Base-by-base conservation (phyloP, 2,888 invertebrate species). In the Coelogynopora nodosa region DNA sequence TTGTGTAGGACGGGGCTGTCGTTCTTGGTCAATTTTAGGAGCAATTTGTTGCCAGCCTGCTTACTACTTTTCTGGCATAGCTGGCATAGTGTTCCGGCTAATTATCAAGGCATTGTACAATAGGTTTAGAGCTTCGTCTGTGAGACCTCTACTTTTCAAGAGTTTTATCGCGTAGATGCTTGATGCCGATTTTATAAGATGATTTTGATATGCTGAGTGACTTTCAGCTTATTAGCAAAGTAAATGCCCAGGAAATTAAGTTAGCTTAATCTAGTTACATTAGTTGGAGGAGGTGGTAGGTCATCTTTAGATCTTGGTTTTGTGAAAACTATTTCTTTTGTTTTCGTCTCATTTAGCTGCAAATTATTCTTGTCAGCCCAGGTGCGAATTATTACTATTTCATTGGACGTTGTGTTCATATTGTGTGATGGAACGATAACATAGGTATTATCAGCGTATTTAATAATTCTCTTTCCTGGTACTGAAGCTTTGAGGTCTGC, bases 401-500 rank as follows among this genome's bases (percentile, higher is more conserved):
- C 23, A 23, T 5, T 74, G 5, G 27, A 26, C 74, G 23, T 74
- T 74, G 23, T 23, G 23, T 5, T 26, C 74, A 49, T 49, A 49
- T 18, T 49, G 49, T 49, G 49, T 18, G n/a, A 10, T 49, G 49
- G 49, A 23, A 74, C 23, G 74, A 74, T 74, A 74, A 74, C 74
- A 74, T 74, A 74, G 74, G 23, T 74, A 26, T 74, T 26, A 74
- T 74, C 74, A 74, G 74, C 74, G 23, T 13, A 74, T 74, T 74
- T 74, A 26, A 74, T 74, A 74, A 74, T 74, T 26, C 74, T 74
- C 5, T 26, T 74, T 74, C 23, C 74, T 74, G 74, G 74, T 74
- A 74, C 74, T 74, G 74, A 74, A 26, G 74, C 74, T 74, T 74
- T 74, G 23, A 74, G 74, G 23, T 74, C 74, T 74, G 74, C 5